A percentile compares a stretch with the other conserved stretches of the same genome.
Evolutionary conservation across 2,113 vertebrate species (phyloP).

Genomic region (Tauraco erythrolophus): DNA sequence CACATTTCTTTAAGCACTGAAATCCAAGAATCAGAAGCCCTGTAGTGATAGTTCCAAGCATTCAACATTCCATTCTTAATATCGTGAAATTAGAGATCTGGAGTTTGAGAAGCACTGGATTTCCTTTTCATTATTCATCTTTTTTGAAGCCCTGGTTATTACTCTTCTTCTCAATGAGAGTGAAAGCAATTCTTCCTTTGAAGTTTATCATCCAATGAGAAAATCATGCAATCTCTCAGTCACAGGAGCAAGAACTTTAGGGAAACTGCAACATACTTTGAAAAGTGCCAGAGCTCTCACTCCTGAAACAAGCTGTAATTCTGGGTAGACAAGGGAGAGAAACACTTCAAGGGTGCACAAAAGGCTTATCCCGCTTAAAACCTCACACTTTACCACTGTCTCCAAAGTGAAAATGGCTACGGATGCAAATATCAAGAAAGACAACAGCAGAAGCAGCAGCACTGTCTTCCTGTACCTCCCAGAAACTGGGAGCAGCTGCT

Average conservation of each 20-base stretch:
- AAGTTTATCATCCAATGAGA: neutral
- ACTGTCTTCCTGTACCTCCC: accelerated
- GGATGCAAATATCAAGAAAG: neutral
- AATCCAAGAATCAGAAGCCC: neutral
- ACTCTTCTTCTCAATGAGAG: neutral
- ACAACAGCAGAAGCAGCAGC: neutral
- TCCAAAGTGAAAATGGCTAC: neutral
- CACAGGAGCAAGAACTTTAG: neutral
- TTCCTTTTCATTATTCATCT: neutral
- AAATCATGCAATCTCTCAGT: neutral
- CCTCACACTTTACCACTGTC: neutral
- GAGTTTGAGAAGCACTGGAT: neutral
- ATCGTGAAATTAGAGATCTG: neutral
- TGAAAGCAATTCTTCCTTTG: neutral
- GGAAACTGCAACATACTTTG: neutral
- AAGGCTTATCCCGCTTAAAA: neutral
- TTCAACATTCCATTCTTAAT: neutral
- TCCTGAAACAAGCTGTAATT: neutral
- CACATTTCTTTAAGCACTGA: neutral
- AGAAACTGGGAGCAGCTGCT: neutral
- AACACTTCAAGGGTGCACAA: neutral
- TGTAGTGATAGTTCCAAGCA: neutral
- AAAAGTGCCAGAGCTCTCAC: neutral
- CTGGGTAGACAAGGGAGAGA: neutral
- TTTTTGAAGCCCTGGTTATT: neutral